A percentile compares a stretch with the other conserved stretches of the same genome.
These are phyloP conservation scores for Cynodonichthys magdalenae DNA, from an alignment of 2,797 vertebrate genomes.

Conservation along the genomic window DNA sequence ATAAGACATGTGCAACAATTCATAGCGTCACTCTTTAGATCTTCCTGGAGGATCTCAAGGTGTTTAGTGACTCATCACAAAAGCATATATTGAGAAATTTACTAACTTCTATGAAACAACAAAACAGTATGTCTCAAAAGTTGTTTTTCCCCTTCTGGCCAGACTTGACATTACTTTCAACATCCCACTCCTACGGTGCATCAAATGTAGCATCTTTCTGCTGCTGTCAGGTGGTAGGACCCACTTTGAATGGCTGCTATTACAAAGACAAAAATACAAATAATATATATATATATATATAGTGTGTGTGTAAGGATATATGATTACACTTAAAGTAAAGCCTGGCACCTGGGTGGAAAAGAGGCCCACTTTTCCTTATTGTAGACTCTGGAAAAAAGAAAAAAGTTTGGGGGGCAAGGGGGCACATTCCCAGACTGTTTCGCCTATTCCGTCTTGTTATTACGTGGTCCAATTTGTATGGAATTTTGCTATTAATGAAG, in stretches of 20 bases:
- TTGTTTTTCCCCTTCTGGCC: not conserved
- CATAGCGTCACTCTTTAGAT: too few relatives aligned
- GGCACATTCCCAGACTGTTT: slow-evolving; percentile 75
- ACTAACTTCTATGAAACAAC: not conserved
- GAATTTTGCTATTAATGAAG: slow-evolving; percentile 75
- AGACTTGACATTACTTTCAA: not conserved
- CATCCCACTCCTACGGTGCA: not conserved
- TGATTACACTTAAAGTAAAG: slow-evolving; percentile 29
- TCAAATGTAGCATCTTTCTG: not conserved
- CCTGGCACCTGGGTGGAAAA: slow-evolving; percentile 63
- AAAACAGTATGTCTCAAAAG: too few relatives aligned
- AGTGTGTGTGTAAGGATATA: too few relatives aligned
- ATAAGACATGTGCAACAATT: too few relatives aligned
- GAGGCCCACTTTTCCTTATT: slow-evolving; percentile 59
- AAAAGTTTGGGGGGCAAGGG: slow-evolving; percentile 12
- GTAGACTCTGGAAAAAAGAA: slow-evolving; percentile 54
- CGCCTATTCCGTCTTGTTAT: slow-evolving; percentile 73
- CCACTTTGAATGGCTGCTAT: not conserved
- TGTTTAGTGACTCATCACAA: too few relatives aligned
- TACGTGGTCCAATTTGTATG: slow-evolving; percentile 71
- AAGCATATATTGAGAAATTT: not conserved
- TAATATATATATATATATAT: slow-evolving; percentile 31
- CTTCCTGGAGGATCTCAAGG: too few relatives aligned
- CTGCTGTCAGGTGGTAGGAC: not conserved
- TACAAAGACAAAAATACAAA: not conserved